Evolutionary conservation across 53 echinoderm and acorn worm genomes (phyloP), one percentile per base, ranked within the genome.

Genomic region (Echinometra lucunter): DNA sequence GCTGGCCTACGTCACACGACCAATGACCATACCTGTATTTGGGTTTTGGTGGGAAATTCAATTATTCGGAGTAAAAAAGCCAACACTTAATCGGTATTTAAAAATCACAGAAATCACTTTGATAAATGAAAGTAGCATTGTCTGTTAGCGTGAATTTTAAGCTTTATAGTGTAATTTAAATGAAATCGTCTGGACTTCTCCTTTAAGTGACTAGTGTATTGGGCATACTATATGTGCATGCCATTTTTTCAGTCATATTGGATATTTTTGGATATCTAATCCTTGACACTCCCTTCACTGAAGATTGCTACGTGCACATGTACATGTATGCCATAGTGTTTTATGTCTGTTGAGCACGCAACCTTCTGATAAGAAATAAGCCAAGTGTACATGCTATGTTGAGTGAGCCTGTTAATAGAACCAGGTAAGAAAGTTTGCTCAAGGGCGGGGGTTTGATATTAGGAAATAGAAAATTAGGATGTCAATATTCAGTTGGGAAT

Each of bases 391-490:
- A 16, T 85, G 85, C 16, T 49, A n/a, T 30, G 49, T 85, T 85
- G 85, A 85, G 47, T 85, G 85, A 85, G 49, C 28, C 37, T 5
- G 2, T 28, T 85, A 10, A 4, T 15, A 28, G 49, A 49, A 47
- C 44, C 45, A 85, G 85, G 85, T 49, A 81, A 6, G 6, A 85
- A 85, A 49, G 13, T 10, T 85, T n/a, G 85, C 85, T 85, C 49
- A 85, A n/a, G 28, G 47, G 53, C 47, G 1, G 45, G 28, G 49
- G 63, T 45, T 85, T 15, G 4, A 53, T 45, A 28, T 49, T 85
- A 49, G 85, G 85, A 85, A 85, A 49, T 85, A 21, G 85, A 45
- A 85, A 85, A 85, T 85, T 85, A 85, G 85, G 49, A 85, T 85
- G 85, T 85, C 85, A 49, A 49, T 10, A 85, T 85, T 85, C n/a